Evolutionary conservation across 1,140 invertebrate species (phyloP), one percentile per base, ranked within the genome.

Genomic region (Drosophila nebulosa): DNA sequence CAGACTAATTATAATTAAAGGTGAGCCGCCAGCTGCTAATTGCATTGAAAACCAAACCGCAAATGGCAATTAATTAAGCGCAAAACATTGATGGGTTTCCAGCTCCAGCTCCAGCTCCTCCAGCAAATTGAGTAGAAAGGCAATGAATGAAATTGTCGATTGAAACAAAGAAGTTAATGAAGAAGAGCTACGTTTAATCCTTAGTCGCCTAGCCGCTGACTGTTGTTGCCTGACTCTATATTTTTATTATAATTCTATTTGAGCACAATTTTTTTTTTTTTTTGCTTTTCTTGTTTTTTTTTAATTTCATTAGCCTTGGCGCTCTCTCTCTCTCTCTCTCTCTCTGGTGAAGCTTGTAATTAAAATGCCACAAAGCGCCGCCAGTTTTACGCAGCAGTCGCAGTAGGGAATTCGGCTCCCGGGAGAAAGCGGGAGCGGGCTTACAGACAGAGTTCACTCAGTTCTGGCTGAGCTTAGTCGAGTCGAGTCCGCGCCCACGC

Each of bases 191-290:
- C 18, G 52, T 62, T 73, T 77, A 73, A 77, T 69, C 65, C 64
- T 64, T 73, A 57, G 61, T 50, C 73, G 60, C 32, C 51, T 18
- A 57, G 61, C 39, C 73, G 60, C 32, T 56, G 21, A n/a, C 30
- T 42, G 5, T 42, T 10, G 14, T 9, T 30, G 27, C 10, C 27
- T 30, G 1, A 1, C 27, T 30, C 27, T 30, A 30, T 9, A 9
- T 53, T 85, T 85, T 88, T 81, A 86, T 81, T 81, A 85, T 81
- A 86, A 71, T 86, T 74, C 81, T 69, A 85, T 85, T 85, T 88
- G 74, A 64, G 80, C 30, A 81, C 30, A 81, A 86, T 63, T 69
- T 86, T 75, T 32, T 30, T 30, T 6, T n/a, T n/a, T n/a, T 4
- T 24, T 24, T 4, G 24, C 4, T 24, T 24, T 24, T 24, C 4